Percentiles rank a stretch among this genome's conserved stretches.
phyloP scores from a whole-genome alignment of 2,113 vertebrate genomes.

The Tyto alba region DNA sequence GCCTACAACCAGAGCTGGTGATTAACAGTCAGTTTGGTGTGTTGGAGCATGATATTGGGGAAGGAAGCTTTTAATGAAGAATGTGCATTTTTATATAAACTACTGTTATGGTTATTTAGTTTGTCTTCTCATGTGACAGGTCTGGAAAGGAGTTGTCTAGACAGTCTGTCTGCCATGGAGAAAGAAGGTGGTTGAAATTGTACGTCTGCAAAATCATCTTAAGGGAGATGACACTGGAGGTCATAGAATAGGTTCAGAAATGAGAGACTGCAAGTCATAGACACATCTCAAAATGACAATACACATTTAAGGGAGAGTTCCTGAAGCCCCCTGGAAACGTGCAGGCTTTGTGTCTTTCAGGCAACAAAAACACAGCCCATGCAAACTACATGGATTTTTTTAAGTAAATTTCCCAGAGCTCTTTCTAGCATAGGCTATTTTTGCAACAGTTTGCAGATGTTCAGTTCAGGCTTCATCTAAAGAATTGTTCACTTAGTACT shows the following conservation, averaged over 20 bases:
- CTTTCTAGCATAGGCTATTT: background rate
- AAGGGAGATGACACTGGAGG: background rate
- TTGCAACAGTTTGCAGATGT: conserved; percentile 36
- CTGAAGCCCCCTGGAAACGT: background rate
- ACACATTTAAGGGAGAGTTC: background rate
- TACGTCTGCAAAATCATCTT: background rate
- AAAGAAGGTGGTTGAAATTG: background rate
- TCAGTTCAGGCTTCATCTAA: background rate
- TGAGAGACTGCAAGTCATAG: background rate
- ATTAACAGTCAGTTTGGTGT: background rate
- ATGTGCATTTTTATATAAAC: background rate
- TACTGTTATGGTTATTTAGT: background rate
- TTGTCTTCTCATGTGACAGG: background rate
- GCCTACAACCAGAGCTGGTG: background rate
- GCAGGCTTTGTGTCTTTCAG: background rate
- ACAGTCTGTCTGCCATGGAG: background rate
- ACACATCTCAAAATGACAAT: background rate
- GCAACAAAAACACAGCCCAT: background rate
- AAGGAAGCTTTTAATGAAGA: background rate
- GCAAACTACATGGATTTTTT: background rate
- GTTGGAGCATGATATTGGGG: background rate
- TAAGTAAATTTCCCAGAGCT: background rate
- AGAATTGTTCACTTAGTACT: conserved; percentile 8
- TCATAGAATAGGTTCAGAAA: background rate
- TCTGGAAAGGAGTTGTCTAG: background rate